A percentile compares a stretch with the other conserved stretches of the same genome.
These are phyloP conservation scores for Rhinichthys klamathensis DNA, from an alignment of 2,113 vertebrate species.

Conservation along the genomic window DNA sequence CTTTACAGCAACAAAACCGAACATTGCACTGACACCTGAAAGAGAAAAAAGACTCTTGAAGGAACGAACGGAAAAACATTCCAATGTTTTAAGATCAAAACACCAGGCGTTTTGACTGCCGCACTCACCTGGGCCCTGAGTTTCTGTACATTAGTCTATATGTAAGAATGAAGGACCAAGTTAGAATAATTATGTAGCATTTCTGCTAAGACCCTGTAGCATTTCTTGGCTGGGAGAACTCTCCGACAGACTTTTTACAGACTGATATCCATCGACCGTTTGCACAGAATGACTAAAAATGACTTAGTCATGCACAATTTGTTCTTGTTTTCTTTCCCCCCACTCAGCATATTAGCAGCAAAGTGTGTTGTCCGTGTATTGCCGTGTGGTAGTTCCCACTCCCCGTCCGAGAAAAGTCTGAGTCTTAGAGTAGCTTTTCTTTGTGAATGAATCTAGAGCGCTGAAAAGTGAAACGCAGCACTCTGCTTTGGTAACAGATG, in stretches of 20 bases:
- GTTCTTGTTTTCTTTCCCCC: constrained; percentile 16
- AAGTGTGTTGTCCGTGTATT: constrained; percentile 26
- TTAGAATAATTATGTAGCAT: constrained; percentile 79
- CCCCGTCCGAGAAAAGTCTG: not conserved
- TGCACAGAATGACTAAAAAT: constrained; percentile 68
- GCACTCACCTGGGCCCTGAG: constrained; percentile 57
- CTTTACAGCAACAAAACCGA: constrained; percentile 52
- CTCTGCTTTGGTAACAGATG: constrained; percentile 28
- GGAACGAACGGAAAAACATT: constrained; percentile 54
- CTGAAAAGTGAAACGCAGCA: constrained; percentile 8
- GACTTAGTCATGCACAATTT: constrained; percentile 54
- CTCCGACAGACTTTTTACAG: constrained; percentile 58
- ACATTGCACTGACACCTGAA: constrained; percentile 73
- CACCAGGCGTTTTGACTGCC: constrained; percentile 59
- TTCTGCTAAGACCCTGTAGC: constrained; percentile 82
- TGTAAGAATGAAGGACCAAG: constrained; percentile 65
- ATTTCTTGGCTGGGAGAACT: constrained; percentile 78
- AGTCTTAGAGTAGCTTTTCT: constrained; percentile 34
- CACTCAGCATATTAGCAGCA: constrained; percentile 44
- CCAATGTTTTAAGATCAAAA: constrained; percentile 68
- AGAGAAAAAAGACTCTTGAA: constrained; percentile 69
- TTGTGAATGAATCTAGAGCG: constrained; percentile 18
- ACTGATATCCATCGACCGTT: constrained; percentile 63
- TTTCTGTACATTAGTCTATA: constrained; percentile 36
- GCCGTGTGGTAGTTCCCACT: constrained; percentile 43